These are phyloP conservation scores for Babylonia areolata DNA, from an alignment of 1,140 invertebrate species.

Conservation along the genomic window DNA sequence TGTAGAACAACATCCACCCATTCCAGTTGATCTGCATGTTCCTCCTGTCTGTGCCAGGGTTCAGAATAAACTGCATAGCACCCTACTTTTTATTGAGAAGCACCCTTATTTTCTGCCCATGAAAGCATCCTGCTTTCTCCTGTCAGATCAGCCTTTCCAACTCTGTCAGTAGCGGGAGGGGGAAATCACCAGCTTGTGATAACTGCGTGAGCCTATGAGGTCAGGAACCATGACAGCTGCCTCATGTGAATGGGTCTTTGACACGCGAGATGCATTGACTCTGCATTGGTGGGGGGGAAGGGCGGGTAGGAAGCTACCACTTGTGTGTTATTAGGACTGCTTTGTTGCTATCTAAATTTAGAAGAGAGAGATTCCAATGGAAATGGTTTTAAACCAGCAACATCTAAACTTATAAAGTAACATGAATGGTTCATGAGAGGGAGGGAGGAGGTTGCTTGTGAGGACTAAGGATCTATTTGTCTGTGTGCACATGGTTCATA, in stretches of 20 bases:
- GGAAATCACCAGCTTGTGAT: neutral
- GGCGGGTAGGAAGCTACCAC: neutral
- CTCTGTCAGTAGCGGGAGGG: neutral
- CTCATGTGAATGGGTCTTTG: neutral
- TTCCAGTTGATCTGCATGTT: neutral
- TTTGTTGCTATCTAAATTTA: neutral
- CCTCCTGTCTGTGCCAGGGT: neutral
- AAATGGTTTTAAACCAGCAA: no score
- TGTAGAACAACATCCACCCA: no score
- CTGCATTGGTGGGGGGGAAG: neutral
- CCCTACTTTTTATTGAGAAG: neutral
- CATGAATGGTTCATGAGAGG: no score
- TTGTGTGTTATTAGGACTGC: neutral
- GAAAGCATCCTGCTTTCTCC: neutral
- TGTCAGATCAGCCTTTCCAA: neutral
- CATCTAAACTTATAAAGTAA: no score
- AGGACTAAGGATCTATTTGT: no score
- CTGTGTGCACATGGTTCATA: no score
- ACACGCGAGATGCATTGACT: neutral
- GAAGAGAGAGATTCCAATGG: no score
- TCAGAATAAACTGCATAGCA: neutral
- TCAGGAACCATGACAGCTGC: neutral
- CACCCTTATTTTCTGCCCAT: neutral
- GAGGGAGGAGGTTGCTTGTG: no score
- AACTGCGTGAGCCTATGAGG: neutral